Base-by-base conservation (phyloP, 2,888 invertebrate genomes). In the Calameuta pallipes region DNA sequence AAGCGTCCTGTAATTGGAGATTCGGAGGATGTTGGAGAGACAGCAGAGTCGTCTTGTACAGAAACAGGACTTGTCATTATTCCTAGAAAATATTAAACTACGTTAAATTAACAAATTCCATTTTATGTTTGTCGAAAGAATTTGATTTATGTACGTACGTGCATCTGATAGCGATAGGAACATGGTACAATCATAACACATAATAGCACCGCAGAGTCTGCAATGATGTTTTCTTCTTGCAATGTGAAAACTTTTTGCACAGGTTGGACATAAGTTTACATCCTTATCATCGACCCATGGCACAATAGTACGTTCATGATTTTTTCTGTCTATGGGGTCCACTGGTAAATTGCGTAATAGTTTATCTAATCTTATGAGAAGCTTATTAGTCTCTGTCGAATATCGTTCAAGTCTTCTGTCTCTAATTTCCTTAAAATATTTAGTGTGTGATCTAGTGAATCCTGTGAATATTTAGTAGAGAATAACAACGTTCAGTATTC, bases 191-290 rank as follows among this genome's bases (percentile, higher is more conserved):
- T 96, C 95, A 89, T 97, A 94, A 90, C 99, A 99, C 94, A 98
- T 96, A 80, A 99, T 95, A 78, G 97, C 96, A 1, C 99, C 99
- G 90, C 98, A 99, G 4, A 99, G 93, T 81, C 99, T 93, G 89
- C 99, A 99, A 92, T 99, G 99, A 92, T 99, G 99, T 90, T 98
- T 97, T 82, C 99, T 93, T 79, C 97, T 93, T 0, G 98, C 95
- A 79, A 98, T 92, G 87, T 96, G 96, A 92, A 99, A 99, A 74
- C 95, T 93, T 89, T 95, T 95, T 0, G 98, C 97, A 92, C 99
- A 99, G 83, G 95, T 96, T 0, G 98, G 98, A 90, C 99, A 99
- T 12, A 97, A 92, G 81, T 95, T 96, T 0, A 98, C 98, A 77
- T 96, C 96, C 75, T 95, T 95, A 68, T 99, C 99, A 87, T 98